Base-by-base conservation (phyloP, 1,140 invertebrate species). In the Drosophila sulfurigaster region DNA sequence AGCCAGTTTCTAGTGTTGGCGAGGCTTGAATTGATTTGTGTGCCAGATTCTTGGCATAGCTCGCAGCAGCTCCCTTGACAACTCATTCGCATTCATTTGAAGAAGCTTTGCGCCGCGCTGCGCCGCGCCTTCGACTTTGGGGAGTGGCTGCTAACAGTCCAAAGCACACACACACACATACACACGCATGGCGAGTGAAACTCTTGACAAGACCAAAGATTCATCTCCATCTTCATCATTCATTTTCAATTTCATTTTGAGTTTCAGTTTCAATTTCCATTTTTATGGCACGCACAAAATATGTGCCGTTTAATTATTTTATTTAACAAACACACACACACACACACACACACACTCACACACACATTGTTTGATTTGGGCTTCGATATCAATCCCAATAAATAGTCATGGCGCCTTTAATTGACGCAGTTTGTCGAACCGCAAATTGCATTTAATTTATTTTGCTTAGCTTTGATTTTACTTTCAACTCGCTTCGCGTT, bases 41-140 rank as follows among this genome's bases (percentile, higher is more conserved):
- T 71, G 68, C 60, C 68, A 71, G 60, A 71, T 71, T 71, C 68
- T 71, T 71, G 41, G 51, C 60, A 71, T 71, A 71, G n/a, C 60
- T 64, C 30, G 51, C 65, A 10, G 51, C 65, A 15, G 16, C 65
- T 32, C 63, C 38, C 35, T 65, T 65, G 62, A n/a, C 49, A 51
- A 49, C 57, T 10, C 20, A 59, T 25, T 59, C 15, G 38, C 57
- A 59, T 25, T 41, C 7, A 25, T 28, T 10, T 28, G 41, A 59
- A 45, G 57, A 59, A 8, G 57, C 16, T 41, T 57, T 11, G 54
- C 35, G 41, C 41, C 41, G 41, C 20, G 41, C 38, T 58, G 56
- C 38, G 57, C 1, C 38, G 28, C 7, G 32, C 5, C 28, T 38
- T n/a, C 1, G 30, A 57, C 32, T 35, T 20, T 16, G 48, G 43